Base-by-base conservation (phyloP, 2,888 invertebrate species). In the Acanthosoma haemorrhoidale region DNA sequence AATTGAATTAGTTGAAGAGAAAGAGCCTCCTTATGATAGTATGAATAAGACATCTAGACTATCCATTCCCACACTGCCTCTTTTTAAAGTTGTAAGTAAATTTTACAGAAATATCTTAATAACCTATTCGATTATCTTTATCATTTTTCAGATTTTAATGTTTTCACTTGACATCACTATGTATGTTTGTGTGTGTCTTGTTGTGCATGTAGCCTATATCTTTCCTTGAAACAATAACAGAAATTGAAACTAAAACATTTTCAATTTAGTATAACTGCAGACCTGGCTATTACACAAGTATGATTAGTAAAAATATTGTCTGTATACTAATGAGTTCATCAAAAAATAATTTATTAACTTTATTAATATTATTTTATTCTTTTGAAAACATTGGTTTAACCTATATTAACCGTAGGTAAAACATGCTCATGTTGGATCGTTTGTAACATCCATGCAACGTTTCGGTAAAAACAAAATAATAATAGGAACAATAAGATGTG, bases 401-500 rank as follows among this genome's bases (percentile, higher is more conserved):
- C n/a, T n/a, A n/a, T n/a, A n/a, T n/a, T n/a, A n/a, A n/a, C n/a
- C n/a, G 16, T 21, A 87, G 85, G 74, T 87, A 3, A 83, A 83
- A 72, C 80, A 81, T 11, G 82, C 84, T 0, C 84, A 85, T 71
- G 83, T 91, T 0, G 82, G 84, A 25, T 73, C 71, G 8, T 71
- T 74, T 9, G 74, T 95, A 8, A 91, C 94, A 0, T 92, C 94
- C 0, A 82, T 94, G 74, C 84, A 87, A 72, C 77, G 87, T 64
- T 82, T 86, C 79, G 81, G 80, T 18, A 78, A 85, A 75, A 82
- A 85, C 0, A 80, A 85, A 66, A 83, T 94, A 69, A 83, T 91
- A 34, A 89, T 88, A 1, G 94, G 91, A 1, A 95, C 94, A 0
- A 82, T 83, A 3, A 82, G 83, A 74, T 90, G 91, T 76, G 93